These are phyloP conservation scores for Muscicapa adusta DNA, from an alignment of 2,113 vertebrate genomes.

Conservation along the genomic window DNA sequence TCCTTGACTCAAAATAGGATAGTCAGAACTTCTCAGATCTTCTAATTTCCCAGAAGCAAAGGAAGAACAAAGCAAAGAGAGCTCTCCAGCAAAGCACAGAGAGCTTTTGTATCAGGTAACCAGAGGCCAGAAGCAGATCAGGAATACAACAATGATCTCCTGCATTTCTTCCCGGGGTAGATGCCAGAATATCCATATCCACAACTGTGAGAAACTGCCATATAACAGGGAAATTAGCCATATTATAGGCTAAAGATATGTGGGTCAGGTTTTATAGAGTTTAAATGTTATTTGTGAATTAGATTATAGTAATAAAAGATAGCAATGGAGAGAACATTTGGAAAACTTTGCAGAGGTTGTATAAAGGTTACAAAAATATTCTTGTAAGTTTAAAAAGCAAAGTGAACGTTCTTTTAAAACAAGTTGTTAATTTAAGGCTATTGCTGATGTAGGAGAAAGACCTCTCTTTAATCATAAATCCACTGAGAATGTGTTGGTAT, in stretches of 20 bases:
- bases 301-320: constrained; percentile 55
- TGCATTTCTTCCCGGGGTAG: neutral
- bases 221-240: neutral
- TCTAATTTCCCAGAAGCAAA: neutral
- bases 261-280: constrained; percentile 38
- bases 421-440: constrained; percentile 44
- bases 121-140: neutral
- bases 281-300: constrained; percentile 51
- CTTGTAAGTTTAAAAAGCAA: constrained; percentile 37
- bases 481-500: constrained; percentile 24
- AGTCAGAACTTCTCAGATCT: neutral
- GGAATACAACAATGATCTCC: neutral
- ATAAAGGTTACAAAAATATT: constrained; percentile 53
- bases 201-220: constrained; percentile 3
- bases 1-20: neutral
- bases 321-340: constrained; percentile 27
- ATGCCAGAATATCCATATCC: neutral
- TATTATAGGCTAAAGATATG: neutral
- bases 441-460: constrained; percentile 14
- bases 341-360: constrained; percentile 24
- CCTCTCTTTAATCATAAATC: constrained; percentile 31
- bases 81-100: neutral
- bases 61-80: neutral
- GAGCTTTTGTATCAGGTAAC: neutral
- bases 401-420: constrained; percentile 33